A percentile compares a stretch with the other conserved stretches of the same genome.
phyloP scores from a whole-genome alignment of 1,140 invertebrate genomes.

The Nixonia krombeini region DNA sequence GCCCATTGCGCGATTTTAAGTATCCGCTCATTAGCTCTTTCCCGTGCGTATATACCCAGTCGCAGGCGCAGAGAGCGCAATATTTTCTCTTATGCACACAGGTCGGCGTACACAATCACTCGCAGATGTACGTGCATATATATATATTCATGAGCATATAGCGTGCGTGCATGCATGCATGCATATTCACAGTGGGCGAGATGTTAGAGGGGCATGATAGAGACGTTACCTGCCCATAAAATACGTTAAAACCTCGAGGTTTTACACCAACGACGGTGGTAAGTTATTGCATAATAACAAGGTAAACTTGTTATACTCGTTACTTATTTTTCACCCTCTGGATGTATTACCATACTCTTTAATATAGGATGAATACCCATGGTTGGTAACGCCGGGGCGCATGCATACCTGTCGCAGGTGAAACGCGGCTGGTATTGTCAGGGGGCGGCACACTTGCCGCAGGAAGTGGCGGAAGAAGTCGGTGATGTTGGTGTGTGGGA shows the following conservation, averaged over 20 bases:
- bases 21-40: no score
- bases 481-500: no score
- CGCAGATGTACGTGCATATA: conserved; percentile 30
- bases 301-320: conserved; percentile 59
- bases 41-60: no score
- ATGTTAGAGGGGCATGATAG: conserved; percentile 58
- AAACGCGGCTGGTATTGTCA: conserved; percentile 25
- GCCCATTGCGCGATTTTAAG: no score
- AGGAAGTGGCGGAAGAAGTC: conserved; percentile 35
- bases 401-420: conserved; percentile 29
- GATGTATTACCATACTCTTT: conserved; percentile 66
- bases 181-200: conserved; percentile 47
- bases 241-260: conserved; percentile 57
- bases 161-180: conserved; percentile 46
- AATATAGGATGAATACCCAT: conserved; percentile 61
- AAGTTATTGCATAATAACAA: conserved; percentile 73
- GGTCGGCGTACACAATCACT: conserved; percentile 52
- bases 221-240: conserved; percentile 64
- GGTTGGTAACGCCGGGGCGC: conserved; percentile 21
- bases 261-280: conserved; percentile 48
- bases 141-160: conserved; percentile 49
- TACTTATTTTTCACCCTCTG: conserved; percentile 61
- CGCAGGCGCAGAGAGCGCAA: background rate
- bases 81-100: conserved; percentile 36
- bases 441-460: conserved; percentile 21